Evolutionary conservation across 2,113 vertebrate species (phyloP).

Genomic region (Cariama cristata): DNA sequence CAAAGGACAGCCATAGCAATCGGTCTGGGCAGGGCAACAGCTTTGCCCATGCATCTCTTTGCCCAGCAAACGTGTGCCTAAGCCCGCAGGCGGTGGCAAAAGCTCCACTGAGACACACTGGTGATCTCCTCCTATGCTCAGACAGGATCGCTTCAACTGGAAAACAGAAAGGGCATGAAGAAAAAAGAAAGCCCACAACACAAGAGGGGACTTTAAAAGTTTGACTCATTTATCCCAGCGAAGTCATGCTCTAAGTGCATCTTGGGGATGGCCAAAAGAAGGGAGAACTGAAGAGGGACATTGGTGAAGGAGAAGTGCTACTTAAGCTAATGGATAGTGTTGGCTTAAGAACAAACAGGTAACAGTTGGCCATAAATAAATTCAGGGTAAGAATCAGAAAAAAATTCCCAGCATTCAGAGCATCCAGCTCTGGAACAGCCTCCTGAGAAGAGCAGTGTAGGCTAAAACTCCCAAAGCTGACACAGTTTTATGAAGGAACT

Average conservation of each 20-base stretch:
- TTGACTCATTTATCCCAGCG: background rate
- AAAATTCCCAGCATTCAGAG: background rate
- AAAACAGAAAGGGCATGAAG: background rate
- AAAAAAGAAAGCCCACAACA: background rate
- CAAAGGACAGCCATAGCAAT: background rate
- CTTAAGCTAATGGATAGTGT: background rate
- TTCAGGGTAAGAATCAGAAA: background rate
- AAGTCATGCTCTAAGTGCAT: background rate
- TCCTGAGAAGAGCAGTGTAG: background rate
- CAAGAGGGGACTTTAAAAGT: background rate
- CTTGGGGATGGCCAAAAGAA: background rate
- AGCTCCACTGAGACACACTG: background rate
- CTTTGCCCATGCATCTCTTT: fast-evolving
- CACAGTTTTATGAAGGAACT: background rate
- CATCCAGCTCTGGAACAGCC: background rate
- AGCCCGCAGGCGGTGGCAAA: background rate
- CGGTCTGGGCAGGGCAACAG: background rate
- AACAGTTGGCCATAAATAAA: background rate
- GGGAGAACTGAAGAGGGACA: background rate
- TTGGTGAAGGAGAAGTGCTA: fast-evolving
- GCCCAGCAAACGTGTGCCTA: background rate
- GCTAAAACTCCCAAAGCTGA: background rate
- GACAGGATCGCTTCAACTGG: background rate
- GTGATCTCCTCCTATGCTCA: background rate
- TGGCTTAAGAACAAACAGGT: background rate